phyloP scores from a whole-genome alignment of 1,140 invertebrate genomes.

The Anastrepha ludens region DNA sequence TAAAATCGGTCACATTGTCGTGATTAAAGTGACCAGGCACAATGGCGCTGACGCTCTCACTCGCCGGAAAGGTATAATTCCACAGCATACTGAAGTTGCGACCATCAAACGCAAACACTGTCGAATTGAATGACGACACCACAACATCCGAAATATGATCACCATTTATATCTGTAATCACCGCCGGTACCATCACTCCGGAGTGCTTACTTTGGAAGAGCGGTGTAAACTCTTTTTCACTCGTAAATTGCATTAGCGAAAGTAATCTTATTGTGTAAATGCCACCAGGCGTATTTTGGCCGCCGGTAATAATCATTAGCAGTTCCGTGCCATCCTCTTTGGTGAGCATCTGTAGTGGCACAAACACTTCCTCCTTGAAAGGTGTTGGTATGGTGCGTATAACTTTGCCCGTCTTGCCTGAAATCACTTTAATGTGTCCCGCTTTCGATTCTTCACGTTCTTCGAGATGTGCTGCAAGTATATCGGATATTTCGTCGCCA shows the following conservation, averaged over 20 bases:
- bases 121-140: slow-evolving; percentile 83
- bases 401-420: slow-evolving; percentile 81
- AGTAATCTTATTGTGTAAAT: slow-evolving; percentile 80
- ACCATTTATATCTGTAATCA: slow-evolving; percentile 84
- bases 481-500: slow-evolving; percentile 82
- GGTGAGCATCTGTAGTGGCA: slow-evolving; percentile 74
- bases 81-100: slow-evolving; percentile 81
- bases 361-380: slow-evolving; percentile 83
- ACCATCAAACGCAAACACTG: slow-evolving; percentile 84
- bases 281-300: slow-evolving; percentile 82
- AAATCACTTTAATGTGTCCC: slow-evolving; percentile 82
- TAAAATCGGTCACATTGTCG: slow-evolving; percentile 88
- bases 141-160: slow-evolving; percentile 86
- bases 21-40: slow-evolving; percentile 88
- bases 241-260: slow-evolving; percentile 70
- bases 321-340: slow-evolving; percentile 69
- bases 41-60: slow-evolving; percentile 82
- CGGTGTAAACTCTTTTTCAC: slow-evolving; percentile 71
- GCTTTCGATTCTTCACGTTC: slow-evolving; percentile 74
- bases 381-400: slow-evolving; percentile 81
- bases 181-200: slow-evolving; percentile 81
- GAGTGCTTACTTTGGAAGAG: slow-evolving; percentile 65
- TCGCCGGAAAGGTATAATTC: slow-evolving; percentile 82
- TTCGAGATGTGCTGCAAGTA: slow-evolving; percentile 82
- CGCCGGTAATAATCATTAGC: slow-evolving; percentile 82